Conservation (phyloP, 2,888 invertebrate species). For the Ariolimax columbianus region DNA sequence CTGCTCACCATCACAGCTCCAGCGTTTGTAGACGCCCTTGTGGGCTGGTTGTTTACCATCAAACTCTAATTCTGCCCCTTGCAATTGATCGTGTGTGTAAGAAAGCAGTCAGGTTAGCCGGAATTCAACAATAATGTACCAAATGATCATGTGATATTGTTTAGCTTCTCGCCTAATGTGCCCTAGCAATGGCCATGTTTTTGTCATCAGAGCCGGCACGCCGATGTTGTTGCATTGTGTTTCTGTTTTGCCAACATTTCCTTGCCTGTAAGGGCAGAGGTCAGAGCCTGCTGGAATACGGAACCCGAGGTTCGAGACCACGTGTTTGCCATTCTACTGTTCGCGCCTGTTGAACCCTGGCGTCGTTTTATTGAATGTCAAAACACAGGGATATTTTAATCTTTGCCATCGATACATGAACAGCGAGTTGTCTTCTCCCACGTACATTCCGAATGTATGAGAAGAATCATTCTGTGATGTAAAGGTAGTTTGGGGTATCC, state of each 20-base stretch:
- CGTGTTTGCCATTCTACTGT: constrained; percentile 37
- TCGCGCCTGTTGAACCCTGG: constrained; percentile 29
- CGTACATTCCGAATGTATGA: neutral
- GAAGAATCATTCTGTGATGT: no score
- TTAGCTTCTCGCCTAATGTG: constrained; percentile 42
- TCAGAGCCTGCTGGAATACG: constrained; percentile 21
- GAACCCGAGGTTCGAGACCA: constrained; percentile 22
- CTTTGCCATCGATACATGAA: constrained; percentile 36
- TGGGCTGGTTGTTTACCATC: constrained; percentile 22
- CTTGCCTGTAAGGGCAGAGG: constrained; percentile 38
- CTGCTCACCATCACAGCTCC: neutral
- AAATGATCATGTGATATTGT: constrained; percentile 42
- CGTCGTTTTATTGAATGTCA: constrained; percentile 38
- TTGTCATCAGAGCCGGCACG: constrained; percentile 36
- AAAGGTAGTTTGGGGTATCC: no score
- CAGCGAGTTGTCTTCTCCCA: neutral
- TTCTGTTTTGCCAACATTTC: constrained; percentile 48
- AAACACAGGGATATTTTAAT: constrained; percentile 7
- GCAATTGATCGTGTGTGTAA: constrained; percentile 44
- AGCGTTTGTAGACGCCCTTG: constrained; percentile 16
- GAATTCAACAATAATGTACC: constrained; percentile 38
- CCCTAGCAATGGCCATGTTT: constrained; percentile 21
- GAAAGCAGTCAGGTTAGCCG: constrained; percentile 14
- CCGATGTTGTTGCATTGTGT: constrained; percentile 43
- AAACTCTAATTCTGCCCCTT: neutral